Conservation (phyloP, 2,797 vertebrate species). For the Fratercula arctica region DNA sequence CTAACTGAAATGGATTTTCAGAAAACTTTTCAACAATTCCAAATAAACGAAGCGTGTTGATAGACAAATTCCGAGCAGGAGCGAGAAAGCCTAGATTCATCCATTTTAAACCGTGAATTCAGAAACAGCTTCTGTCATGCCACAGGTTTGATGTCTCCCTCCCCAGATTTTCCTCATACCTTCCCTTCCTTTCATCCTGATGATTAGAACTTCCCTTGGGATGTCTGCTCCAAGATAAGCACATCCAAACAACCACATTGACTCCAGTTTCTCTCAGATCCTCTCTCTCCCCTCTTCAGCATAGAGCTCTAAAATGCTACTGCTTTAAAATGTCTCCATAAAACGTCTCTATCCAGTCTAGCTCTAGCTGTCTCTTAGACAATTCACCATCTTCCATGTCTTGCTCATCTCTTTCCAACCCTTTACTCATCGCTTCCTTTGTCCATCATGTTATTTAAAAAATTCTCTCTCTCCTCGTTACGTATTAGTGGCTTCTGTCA, state of each 20-base stretch:
- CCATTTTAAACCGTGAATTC: slow-evolving; percentile 14
- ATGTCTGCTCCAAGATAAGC: slow-evolving; percentile 21
- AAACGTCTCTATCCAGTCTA: not conserved
- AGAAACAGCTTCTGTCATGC: slow-evolving; percentile 4
- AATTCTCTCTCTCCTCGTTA: not conserved
- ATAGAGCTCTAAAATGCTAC: not conserved
- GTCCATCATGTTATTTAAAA: not conserved
- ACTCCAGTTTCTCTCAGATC: not conserved
- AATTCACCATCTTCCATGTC: not conserved
- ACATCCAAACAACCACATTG: not conserved
- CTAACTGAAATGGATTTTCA: not conserved
- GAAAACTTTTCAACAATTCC: not conserved
- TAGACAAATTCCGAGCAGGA: not conserved
- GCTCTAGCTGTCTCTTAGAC: not conserved
- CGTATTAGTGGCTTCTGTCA: not conserved
- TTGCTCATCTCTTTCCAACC: not conserved
- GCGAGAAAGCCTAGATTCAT: not conserved
- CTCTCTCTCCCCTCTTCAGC: not conserved
- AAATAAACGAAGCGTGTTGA: slow-evolving; percentile 1
- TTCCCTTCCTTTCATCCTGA: slow-evolving; percentile 28
- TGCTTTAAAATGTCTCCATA: not conserved
- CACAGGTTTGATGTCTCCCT: slow-evolving; percentile 23
- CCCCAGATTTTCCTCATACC: slow-evolving; percentile 2
- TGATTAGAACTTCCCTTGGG: slow-evolving; percentile 17
- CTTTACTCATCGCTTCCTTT: not conserved